These are phyloP conservation scores for Chiroxiphia lanceolata DNA, from an alignment of 2,797 vertebrate species.

Conservation along the genomic window DNA sequence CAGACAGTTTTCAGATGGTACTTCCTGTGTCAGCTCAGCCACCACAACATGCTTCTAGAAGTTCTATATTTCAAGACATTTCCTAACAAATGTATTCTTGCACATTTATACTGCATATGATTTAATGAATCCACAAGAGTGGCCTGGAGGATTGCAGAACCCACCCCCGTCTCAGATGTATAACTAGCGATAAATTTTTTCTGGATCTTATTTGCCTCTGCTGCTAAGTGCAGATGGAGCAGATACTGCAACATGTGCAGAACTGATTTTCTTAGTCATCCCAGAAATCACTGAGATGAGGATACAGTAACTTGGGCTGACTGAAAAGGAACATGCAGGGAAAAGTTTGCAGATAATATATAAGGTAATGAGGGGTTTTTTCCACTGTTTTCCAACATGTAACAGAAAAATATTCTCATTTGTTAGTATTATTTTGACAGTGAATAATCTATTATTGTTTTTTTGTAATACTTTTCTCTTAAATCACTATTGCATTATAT, in stretches of 20 bases:
- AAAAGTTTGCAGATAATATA: background rate
- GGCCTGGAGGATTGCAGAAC: background rate
- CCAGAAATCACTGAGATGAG: background rate
- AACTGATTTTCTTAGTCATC: background rate
- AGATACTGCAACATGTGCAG: background rate
- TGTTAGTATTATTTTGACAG: background rate
- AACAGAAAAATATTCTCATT: background rate
- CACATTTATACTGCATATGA: background rate
- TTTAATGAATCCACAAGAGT: background rate
- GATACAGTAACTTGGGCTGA: background rate
- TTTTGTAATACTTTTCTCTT: background rate
- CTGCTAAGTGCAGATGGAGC: background rate
- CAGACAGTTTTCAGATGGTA: background rate
- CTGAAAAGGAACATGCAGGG: background rate
- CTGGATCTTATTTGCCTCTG: background rate
- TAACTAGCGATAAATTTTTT: background rate
- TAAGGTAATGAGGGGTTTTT: background rate
- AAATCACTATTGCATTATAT: background rate
- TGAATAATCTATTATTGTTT: background rate
- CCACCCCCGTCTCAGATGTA: background rate
- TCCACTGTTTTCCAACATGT: background rate
- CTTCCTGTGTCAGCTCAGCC: background rate
- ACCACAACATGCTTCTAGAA: background rate
- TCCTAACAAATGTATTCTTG: background rate
- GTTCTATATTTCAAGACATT: background rate